phyloP scores from a whole-genome alignment of 2,888 invertebrate species.

The Amorpha juglandis region DNA sequence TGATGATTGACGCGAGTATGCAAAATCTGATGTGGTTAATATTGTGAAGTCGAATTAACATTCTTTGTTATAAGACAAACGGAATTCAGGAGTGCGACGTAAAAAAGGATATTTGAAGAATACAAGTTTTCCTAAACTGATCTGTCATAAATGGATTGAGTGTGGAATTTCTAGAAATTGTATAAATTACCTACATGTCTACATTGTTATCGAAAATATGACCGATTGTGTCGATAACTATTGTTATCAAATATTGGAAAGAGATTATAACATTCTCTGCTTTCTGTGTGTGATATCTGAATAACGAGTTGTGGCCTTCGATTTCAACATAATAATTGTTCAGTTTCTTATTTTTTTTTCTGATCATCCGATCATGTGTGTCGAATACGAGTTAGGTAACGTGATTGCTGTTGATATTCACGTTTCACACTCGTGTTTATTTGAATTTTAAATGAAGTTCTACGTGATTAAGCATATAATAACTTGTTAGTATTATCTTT shows the following conservation, averaged over 20 bases:
- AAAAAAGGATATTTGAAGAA: no score
- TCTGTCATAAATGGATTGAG: not conserved
- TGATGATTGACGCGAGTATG: no score
- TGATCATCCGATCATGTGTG: not conserved
- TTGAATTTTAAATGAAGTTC: not conserved
- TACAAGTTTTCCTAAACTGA: not conserved
- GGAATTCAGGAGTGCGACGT: no score
- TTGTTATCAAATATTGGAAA: not conserved
- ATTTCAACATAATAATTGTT: conserved; percentile 15
- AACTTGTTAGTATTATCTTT: not conserved
- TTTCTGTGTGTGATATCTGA: not conserved
- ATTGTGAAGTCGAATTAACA: no score
- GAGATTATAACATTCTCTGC: not conserved
- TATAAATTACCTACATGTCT: not conserved
- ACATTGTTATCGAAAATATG: not conserved
- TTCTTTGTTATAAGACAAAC: no score
- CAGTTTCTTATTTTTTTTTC: not conserved
- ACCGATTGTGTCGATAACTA: not conserved
- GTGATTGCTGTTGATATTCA: conserved; percentile 1
- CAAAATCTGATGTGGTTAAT: no score
- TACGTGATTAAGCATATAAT: no score
- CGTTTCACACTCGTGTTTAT: not conserved
- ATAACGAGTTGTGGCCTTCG: conserved; percentile 21
- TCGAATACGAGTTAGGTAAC: not conserved
- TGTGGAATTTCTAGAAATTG: not conserved